Conservation (phyloP, 2,888 invertebrate genomes). For the Lycophotia porphyrea region DNA sequence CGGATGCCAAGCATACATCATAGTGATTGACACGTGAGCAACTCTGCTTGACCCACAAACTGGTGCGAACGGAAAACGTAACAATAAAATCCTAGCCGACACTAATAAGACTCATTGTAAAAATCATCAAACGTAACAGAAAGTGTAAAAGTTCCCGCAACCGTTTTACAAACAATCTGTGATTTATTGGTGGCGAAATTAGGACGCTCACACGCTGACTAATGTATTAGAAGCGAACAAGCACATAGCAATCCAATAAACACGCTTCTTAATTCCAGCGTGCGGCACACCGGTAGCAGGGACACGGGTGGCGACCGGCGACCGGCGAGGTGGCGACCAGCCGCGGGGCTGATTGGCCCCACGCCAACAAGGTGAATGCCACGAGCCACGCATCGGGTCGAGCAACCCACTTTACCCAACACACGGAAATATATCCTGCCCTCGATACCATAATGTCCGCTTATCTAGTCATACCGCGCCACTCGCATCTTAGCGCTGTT, state of each 20-base stretch:
- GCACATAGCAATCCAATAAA: slow-evolving; percentile 65
- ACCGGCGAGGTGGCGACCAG: slow-evolving; percentile 60
- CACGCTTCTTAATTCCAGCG: slow-evolving; percentile 66
- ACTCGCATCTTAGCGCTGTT: slow-evolving; percentile 64
- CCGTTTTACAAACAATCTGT: slow-evolving; percentile 60
- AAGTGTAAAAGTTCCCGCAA: slow-evolving; percentile 57
- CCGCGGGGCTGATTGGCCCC: slow-evolving; percentile 76
- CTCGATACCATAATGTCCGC: slow-evolving; percentile 72
- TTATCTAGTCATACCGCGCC: slow-evolving; percentile 72
- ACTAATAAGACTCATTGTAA: slow-evolving; percentile 55
- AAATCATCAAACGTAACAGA: slow-evolving; percentile 57
- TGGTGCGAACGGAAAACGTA: slow-evolving; percentile 12
- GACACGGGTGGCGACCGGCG: slow-evolving; percentile 66
- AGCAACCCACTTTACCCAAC: slow-evolving; percentile 86
- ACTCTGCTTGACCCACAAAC: slow-evolving; percentile 16
- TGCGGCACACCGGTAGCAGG: slow-evolving; percentile 61
- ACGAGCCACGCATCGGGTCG: slow-evolving; percentile 84
- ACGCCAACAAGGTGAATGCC: slow-evolving; percentile 90
- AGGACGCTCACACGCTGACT: slow-evolving; percentile 65
- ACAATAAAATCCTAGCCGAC: slow-evolving; percentile 33
- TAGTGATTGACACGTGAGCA: slow-evolving; percentile 35
- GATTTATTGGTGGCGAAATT: slow-evolving; percentile 64
- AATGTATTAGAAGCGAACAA: slow-evolving; percentile 65
- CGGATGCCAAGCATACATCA: slow-evolving; percentile 20
- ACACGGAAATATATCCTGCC: slow-evolving; percentile 78